phyloP scores from a whole-genome alignment of 2,888 invertebrate species.

The Erpobdella octoculata region DNA sequence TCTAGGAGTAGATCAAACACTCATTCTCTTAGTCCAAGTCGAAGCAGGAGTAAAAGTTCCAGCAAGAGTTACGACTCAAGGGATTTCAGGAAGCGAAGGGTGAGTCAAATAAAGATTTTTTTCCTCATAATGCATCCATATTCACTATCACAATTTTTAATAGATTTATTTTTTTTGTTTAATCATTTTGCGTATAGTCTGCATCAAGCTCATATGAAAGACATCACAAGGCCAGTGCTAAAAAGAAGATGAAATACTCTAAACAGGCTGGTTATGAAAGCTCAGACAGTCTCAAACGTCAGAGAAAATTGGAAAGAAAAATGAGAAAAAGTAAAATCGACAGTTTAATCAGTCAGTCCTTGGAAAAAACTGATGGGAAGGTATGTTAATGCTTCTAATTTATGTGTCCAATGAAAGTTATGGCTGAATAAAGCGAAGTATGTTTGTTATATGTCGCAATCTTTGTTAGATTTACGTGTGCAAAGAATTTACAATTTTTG shows the following conservation, averaged over 20 bases:
- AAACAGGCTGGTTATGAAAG: constrained; percentile 7
- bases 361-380: background rate
- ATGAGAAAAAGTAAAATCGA: constrained; percentile 4
- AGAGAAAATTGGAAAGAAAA: background rate
- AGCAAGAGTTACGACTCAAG: constrained; percentile 29
- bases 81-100: constrained; percentile 26
- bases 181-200: background rate
- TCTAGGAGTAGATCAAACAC: constrained; percentile 28
- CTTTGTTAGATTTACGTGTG: no score
- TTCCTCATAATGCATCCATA: background rate
- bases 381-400: no score
- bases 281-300: constrained; percentile 5
- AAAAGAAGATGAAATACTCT: background rate
- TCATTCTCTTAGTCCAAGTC: constrained; percentile 28
- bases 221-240: background rate
- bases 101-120: background rate
- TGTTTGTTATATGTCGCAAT: no score
- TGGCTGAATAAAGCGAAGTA: no score
- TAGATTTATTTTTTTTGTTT: background rate
- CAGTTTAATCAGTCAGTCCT: background rate
- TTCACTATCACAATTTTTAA: background rate
- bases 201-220: background rate
- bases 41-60: constrained; percentile 30
- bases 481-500: no score
- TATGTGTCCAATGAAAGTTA: no score